phyloP scores from a whole-genome alignment of 2,797 vertebrate genomes.

The Gymnoscopelus braueri region DNA sequence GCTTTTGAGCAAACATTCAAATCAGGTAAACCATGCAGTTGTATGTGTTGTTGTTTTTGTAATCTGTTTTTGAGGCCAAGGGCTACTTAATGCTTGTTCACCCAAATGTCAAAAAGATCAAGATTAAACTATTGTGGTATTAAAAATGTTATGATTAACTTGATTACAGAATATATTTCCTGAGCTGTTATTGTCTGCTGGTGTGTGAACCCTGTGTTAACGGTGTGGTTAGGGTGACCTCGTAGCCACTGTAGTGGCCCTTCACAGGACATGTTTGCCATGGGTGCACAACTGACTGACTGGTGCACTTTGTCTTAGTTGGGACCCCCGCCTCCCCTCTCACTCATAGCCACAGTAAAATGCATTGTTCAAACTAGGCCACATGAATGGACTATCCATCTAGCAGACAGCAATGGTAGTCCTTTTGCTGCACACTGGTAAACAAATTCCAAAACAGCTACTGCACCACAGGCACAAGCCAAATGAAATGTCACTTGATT shows the following conservation, averaged over 20 bases:
- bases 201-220: slow-evolving; percentile 2
- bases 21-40: not conserved
- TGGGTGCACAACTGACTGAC: slow-evolving; percentile 52
- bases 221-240: slow-evolving; percentile 24
- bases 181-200: not conserved
- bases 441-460: slow-evolving; percentile 62
- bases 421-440: slow-evolving; percentile 52
- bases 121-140: not conserved
- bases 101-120: not conserved
- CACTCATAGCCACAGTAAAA: slow-evolving; percentile 61
- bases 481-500: slow-evolving; percentile 8
- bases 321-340: slow-evolving; percentile 47
- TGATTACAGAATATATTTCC: not conserved
- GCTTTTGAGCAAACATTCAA: not conserved
- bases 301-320: slow-evolving; percentile 61
- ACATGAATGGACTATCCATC: slow-evolving; percentile 67
- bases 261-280: slow-evolving; percentile 33
- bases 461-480: not conserved
- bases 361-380: slow-evolving; percentile 74
- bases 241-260: slow-evolving; percentile 16
- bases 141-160: not conserved
- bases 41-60: too few relatives aligned
- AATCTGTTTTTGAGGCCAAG: not conserved
- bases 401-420: slow-evolving; percentile 40
- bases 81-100: not conserved